phyloP scores from a whole-genome alignment of 2,113 vertebrate species.

The Dinomys branickii region DNA sequence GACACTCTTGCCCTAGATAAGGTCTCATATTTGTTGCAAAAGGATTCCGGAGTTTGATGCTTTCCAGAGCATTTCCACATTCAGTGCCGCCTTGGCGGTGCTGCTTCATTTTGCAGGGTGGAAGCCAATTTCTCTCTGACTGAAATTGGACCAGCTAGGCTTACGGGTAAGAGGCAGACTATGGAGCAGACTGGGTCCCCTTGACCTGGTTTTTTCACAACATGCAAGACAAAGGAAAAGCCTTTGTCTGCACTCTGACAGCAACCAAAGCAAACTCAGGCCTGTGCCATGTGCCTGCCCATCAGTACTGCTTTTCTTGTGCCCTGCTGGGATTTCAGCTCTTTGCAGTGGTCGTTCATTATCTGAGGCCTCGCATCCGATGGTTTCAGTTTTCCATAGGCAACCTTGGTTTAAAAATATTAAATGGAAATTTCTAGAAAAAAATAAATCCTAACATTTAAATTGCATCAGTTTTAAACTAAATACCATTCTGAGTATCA shows the following conservation, averaged over 20 bases:
- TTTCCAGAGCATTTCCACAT: not conserved
- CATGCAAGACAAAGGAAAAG: not conserved
- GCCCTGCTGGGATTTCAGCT: not conserved
- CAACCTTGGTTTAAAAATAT: not conserved
- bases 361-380: not conserved
- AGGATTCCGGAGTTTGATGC: not conserved
- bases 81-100: accelerated
- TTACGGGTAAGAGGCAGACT: accelerated
- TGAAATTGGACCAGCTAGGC: not conserved
- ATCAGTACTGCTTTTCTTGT: not conserved
- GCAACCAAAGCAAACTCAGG: not conserved
- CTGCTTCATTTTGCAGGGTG: not conserved
- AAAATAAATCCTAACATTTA: not conserved
- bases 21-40: not conserved
- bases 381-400: not conserved
- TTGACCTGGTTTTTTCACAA: not conserved
- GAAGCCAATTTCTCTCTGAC: not conserved
- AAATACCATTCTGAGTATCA: not conserved
- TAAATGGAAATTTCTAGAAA: not conserved
- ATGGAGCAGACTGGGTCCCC: too few relatives aligned
- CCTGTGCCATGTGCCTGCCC: not conserved
- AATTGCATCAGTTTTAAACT: not conserved
- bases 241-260: not conserved
- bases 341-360: not conserved
- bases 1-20: not conserved